phyloP scores from a whole-genome alignment of 2,113 vertebrate species.

The Marcusenius ussheri region DNA sequence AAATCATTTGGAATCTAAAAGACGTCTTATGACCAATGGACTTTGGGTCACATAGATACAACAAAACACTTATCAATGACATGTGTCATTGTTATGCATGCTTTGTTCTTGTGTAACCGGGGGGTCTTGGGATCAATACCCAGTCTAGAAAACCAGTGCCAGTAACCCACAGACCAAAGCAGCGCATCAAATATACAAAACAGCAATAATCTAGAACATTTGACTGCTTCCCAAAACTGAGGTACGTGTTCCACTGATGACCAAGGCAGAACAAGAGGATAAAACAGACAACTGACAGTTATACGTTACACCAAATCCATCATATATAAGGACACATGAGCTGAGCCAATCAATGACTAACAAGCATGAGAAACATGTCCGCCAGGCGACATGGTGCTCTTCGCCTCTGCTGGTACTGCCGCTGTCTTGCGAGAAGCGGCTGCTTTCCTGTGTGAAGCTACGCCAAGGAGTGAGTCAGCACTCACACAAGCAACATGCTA shows the following conservation, averaged over 20 bases:
- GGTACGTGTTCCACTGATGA: neutral
- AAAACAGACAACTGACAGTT: neutral
- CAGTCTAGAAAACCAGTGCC: conserved; percentile 22
- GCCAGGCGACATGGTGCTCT: neutral
- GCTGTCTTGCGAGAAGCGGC: neutral
- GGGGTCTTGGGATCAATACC: conserved; percentile 31
- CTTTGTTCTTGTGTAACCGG: conserved; percentile 21
- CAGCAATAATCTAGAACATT: neutral
- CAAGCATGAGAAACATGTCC: neutral
- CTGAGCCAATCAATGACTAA: neutral
- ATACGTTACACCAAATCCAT: neutral
- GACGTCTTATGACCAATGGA: neutral
- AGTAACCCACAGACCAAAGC: neutral
- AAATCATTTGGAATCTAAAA: neutral
- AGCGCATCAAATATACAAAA: neutral
- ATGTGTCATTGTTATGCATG: conserved; percentile 27
- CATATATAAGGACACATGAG: neutral
- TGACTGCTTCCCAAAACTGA: neutral
- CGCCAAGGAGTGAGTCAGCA: neutral
- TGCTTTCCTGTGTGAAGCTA: neutral
- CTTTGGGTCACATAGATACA: neutral
- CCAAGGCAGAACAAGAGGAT: neutral
- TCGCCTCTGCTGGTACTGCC: neutral
- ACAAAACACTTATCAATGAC: conserved; percentile 3
- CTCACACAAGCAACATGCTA: neutral